Evolutionary conservation across 2,113 vertebrate species (phyloP).

Genomic region (Lagopus muta): DNA sequence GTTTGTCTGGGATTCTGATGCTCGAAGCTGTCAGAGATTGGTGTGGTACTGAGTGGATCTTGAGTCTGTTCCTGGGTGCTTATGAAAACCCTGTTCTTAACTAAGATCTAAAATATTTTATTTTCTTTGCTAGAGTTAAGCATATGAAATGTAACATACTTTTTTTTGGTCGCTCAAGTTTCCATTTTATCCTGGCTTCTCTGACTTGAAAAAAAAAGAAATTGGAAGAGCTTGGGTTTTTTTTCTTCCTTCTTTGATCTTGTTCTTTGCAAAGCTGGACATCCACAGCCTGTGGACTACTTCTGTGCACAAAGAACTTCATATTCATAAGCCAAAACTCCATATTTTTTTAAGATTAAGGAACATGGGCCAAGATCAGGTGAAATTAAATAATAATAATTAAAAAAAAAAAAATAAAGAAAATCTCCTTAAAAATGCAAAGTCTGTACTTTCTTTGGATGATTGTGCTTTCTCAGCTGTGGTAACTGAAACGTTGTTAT

Average conservation of each 20-base stretch:
- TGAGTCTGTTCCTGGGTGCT: rapidly evolving
- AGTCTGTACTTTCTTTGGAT: background rate
- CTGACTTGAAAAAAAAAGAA: background rate
- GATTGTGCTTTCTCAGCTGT: background rate
- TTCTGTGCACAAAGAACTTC: background rate
- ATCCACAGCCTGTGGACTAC: background rate
- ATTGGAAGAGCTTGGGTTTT: background rate
- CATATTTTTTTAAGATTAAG: background rate
- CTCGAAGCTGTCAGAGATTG: background rate
- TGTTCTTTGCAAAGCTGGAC: background rate
- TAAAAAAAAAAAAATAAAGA: no score
- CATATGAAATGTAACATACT: slow-evolving; percentile 60
- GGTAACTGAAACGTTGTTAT: background rate
- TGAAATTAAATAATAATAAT: background rate
- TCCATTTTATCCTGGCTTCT: slow-evolving; percentile 10
- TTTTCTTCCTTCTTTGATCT: background rate
- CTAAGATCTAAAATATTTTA: background rate
- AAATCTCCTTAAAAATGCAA: background rate
- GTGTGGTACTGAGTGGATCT: background rate
- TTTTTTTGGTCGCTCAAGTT: slow-evolving; percentile 52
- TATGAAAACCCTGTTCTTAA: background rate
- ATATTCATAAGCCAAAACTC: background rate
- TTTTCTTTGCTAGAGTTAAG: slow-evolving; percentile 51
- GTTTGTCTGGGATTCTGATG: background rate
- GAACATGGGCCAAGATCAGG: background rate